Conservation (phyloP, 2,888 invertebrate species). For the Lissocephala sabroskyi region DNA sequence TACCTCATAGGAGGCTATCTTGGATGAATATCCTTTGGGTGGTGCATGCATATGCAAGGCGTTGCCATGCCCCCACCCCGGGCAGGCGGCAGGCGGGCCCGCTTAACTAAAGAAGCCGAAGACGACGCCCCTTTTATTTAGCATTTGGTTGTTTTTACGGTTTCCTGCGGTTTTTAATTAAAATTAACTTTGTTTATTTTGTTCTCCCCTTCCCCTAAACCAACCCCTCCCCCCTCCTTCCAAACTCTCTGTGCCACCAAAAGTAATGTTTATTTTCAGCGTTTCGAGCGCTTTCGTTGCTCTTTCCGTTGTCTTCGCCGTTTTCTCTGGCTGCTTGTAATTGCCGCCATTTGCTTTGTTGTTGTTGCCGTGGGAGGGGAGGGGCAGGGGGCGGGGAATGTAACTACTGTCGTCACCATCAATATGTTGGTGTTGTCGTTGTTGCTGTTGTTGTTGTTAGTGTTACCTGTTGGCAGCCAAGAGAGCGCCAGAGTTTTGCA, state of each 20-base stretch:
- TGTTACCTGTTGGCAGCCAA: conserved; percentile 26
- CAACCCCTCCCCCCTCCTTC: conserved; percentile 17
- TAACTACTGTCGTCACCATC: conserved; percentile 33
- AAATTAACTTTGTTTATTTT: conserved; percentile 65
- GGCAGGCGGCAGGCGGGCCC: too few species aligned
- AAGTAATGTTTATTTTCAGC: conserved; percentile 46
- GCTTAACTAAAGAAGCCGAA: too few species aligned
- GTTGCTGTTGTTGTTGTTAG: conserved; percentile 22
- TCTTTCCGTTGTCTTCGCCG: conserved; percentile 4
- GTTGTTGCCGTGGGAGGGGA: not conserved
- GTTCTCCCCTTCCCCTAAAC: conserved; percentile 38
- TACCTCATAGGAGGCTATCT: too few species aligned
- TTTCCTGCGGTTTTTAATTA: conserved; percentile 64
- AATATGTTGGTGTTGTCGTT: conserved; percentile 14
- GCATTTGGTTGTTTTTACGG: conserved; percentile 50
- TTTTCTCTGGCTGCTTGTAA: conserved; percentile 42
- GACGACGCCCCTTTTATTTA: conserved; percentile 56
- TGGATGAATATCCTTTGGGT: too few species aligned
- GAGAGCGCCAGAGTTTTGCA: conserved; percentile 35
- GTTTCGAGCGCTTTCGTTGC: conserved; percentile 1
- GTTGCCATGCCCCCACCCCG: too few species aligned
- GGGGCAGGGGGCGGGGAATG: too few species aligned
- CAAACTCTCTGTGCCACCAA: conserved; percentile 13
- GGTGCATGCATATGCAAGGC: too few species aligned
- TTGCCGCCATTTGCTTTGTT: conserved; percentile 52